Evolutionary conservation across 2,888 invertebrate species (phyloP).

Genomic region (Eristalinus sepulchralis): DNA sequence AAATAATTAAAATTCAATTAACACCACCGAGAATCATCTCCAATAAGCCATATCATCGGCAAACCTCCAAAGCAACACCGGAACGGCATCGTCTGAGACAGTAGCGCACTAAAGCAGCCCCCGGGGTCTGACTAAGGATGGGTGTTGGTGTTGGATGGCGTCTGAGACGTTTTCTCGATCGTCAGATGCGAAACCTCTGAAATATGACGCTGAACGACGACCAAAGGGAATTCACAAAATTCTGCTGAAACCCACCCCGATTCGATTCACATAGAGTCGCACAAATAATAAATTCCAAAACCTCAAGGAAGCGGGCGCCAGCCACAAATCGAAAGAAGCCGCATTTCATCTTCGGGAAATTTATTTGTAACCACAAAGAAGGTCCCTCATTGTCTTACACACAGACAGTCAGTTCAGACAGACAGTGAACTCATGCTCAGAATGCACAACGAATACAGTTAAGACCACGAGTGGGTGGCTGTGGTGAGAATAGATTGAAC

Average conservation of each 20-base stretch:
- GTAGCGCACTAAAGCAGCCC: background rate
- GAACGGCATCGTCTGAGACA: background rate
- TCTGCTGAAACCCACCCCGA: conserved; percentile 12
- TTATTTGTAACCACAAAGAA: conserved; percentile 59
- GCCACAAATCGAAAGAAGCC: conserved; percentile 31
- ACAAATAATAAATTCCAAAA: conserved; percentile 58
- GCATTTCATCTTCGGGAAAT: conserved; percentile 61
- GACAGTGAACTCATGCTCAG: background rate
- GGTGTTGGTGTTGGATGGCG: background rate
- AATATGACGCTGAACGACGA: conserved; percentile 48
- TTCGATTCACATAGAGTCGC: conserved; percentile 19
- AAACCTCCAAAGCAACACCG: conserved; percentile 3
- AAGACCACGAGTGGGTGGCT: background rate
- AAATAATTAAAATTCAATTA: conserved; percentile 57
- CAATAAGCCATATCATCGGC: background rate
- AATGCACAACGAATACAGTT: background rate
- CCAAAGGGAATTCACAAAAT: conserved; percentile 32
- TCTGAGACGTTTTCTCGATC: conserved; percentile 14
- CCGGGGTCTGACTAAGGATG: conserved; percentile 8
- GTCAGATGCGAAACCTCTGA: conserved; percentile 25
- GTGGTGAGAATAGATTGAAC: conserved; percentile 23
- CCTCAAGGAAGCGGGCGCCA: conserved; percentile 36
- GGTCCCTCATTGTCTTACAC: background rate
- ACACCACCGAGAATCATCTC: conserved; percentile 26
- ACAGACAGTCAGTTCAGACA: conserved; percentile 19